phyloP scores from a whole-genome alignment of 2,797 vertebrate species.

The Hemitrygon akajei region DNA sequence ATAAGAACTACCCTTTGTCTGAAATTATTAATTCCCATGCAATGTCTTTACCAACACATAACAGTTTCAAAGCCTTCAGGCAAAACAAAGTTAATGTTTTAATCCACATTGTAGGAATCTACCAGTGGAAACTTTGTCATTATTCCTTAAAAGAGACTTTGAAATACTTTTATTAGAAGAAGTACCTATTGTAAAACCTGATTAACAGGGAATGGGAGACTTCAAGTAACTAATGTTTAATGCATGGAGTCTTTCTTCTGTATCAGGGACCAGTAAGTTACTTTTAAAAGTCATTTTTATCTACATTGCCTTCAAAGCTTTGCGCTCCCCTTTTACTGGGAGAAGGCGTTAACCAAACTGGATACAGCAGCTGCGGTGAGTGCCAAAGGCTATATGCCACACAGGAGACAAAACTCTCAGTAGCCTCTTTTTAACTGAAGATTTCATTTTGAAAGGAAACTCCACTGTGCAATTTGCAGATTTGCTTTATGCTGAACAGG shows the following conservation, averaged over 20 bases:
- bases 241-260: background rate
- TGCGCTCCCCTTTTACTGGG: background rate
- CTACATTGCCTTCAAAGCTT: background rate
- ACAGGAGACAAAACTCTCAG: conserved; percentile 19
- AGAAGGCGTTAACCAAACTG: background rate
- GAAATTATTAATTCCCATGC: background rate
- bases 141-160: background rate
- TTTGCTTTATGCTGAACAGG: background rate
- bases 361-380: background rate
- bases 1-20: background rate
- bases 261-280: background rate
- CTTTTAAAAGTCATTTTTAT: too few species aligned
- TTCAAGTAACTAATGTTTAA: background rate
- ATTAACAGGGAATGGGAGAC: background rate
- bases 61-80: background rate
- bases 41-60: background rate
- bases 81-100: background rate
- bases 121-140: background rate
- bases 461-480: background rate
- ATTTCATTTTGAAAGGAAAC: background rate
- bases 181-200: background rate
- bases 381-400: background rate
- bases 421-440: background rate
- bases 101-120: background rate
- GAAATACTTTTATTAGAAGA: conserved; percentile 20